Evolutionary conservation across 2,888 invertebrate genomes (phyloP), one percentile per base, ranked within the genome.

Genomic region (Serripes groenlandicus): DNA sequence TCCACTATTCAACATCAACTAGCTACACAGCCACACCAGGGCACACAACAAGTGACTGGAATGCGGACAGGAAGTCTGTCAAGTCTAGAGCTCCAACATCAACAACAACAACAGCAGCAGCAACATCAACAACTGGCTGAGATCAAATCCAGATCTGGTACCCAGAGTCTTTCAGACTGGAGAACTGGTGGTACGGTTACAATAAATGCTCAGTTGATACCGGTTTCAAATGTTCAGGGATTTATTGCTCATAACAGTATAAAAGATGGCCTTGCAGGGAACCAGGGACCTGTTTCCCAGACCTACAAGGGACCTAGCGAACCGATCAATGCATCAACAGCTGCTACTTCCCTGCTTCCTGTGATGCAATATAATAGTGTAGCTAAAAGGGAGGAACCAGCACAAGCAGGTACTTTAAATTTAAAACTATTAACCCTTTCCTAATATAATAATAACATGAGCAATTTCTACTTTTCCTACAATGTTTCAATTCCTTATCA

Each of bases 1-100:
- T 86, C 90, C 9, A 78, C 88, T 9, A 85, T 91, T n/a, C 89
- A 91, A 78, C 89, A 90, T 68, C 89, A 90, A 11, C 78, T 91
- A 3, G 73, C 83, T 56, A 78, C 88, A 15, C 79, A 86, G 42
- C 72, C 78, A 26, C 81, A 74, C 15, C 75, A 37, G 52, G 18
- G 35, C n/a, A 28, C 66, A 11, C 66, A 66, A 42, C 66, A 23
- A 32, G 1, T 42, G 11, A 23, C 66, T 26, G 42, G 66, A 9
- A 73, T 64, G 9, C 78, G 83, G 49, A 73, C 77, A 28, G 81
- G 83, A 30, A 85, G 87, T 80, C 66, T 86, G 32, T 83, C 83
- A 15, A 80, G 64, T 62, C 34, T 82, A 11, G 82, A 82, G 23
- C 49, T 60, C 4, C 66, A 66, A 26, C 64, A 64, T 64, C 64